Conservation (phyloP, 2,888 invertebrate genomes). For the Epiblema foenella region DNA sequence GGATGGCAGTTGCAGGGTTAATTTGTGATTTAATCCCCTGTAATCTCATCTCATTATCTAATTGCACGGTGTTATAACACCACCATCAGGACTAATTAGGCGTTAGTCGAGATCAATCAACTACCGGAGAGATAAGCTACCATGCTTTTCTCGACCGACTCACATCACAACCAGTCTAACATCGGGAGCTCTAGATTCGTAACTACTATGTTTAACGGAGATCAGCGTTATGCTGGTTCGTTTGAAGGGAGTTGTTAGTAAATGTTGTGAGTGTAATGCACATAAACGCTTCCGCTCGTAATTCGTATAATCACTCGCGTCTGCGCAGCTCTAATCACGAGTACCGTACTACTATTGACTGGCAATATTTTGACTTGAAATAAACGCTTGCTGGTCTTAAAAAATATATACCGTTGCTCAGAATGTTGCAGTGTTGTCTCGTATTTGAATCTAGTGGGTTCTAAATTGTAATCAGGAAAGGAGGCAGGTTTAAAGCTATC, state of each 20-base stretch:
- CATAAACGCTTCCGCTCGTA: constrained; percentile 36
- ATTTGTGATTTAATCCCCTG: background rate
- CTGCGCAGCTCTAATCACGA: constrained; percentile 21
- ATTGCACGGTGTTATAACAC: background rate
- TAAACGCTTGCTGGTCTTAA: background rate
- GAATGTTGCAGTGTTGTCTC: no score
- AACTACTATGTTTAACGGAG: background rate
- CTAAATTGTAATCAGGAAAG: background rate
- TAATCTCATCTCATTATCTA: background rate
- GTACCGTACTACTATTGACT: background rate
- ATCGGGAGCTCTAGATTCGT: background rate
- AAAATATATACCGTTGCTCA: no score
- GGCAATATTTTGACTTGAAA: background rate
- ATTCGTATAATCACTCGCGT: constrained; percentile 33
- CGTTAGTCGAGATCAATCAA: constrained; percentile 33
- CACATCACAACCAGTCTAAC: background rate
- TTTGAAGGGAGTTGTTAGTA: background rate
- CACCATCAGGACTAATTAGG: constrained; percentile 16
- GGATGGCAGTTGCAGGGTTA: no score
- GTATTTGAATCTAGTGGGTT: no score
- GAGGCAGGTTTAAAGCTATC: background rate
- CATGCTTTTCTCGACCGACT: background rate
- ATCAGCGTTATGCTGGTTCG: background rate
- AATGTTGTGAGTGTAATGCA: constrained; percentile 22
- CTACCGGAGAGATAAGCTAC: constrained; percentile 13